These are phyloP conservation scores for Stomatorhinus ivindoensis DNA, from an alignment of 2,113 vertebrate species.

Conservation along the genomic window DNA sequence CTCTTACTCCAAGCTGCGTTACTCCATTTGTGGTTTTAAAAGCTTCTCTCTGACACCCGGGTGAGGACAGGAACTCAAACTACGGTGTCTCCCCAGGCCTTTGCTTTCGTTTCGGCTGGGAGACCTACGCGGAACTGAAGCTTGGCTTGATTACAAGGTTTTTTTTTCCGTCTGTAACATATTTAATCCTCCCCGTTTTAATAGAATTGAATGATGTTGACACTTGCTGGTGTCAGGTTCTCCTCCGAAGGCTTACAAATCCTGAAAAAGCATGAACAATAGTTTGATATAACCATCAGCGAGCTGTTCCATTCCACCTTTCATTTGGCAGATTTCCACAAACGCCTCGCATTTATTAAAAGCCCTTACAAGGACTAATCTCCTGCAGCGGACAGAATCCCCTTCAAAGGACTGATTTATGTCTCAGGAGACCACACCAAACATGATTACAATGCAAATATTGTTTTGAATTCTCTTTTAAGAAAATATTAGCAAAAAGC, in stretches of 20 bases:
- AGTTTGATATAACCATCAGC: neutral
- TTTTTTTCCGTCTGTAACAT: neutral
- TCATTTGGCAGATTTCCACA: neutral
- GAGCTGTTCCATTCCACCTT: neutral
- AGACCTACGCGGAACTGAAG: neutral
- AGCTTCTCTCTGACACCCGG: neutral
- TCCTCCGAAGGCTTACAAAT: neutral
- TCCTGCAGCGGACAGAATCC: neutral
- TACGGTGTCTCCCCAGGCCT: neutral
- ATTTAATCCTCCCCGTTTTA: neutral
- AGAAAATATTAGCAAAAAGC: constrained; percentile 5
- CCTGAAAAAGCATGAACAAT: neutral
- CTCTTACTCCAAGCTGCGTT: neutral
- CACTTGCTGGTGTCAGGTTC: neutral
- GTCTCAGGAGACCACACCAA: neutral
- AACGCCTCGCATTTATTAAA: neutral
- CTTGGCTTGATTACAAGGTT: neutral
- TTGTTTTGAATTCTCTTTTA: neutral
- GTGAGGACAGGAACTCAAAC: neutral
- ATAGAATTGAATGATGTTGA: neutral
- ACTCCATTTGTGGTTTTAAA: neutral
- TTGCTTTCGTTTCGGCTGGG: neutral
- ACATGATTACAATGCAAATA: constrained; percentile 11
- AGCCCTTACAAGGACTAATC: neutral
- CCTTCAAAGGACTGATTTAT: constrained; percentile 10